Conservation (phyloP, 2,888 invertebrate species). For the Ectemnius lituratus region DNA sequence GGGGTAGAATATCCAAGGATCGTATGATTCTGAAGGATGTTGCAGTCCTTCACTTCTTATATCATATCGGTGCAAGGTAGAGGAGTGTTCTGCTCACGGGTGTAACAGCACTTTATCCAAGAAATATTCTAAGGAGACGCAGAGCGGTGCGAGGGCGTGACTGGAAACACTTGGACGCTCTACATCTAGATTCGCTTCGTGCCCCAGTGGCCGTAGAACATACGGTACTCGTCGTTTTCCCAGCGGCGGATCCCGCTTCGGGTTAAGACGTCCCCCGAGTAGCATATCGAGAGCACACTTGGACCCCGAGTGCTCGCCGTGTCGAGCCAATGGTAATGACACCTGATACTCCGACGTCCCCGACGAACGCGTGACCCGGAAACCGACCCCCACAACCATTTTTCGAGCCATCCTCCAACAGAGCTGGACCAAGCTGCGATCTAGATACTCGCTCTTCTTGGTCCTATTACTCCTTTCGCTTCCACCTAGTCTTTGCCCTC, state of each 20-base stretch:
- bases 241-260: constrained; percentile 48
- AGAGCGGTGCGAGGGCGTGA: constrained; percentile 56
- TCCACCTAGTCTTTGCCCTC: constrained; percentile 12
- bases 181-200: constrained; percentile 55
- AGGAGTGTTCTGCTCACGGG: background rate
- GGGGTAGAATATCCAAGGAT: background rate
- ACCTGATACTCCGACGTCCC: constrained; percentile 70
- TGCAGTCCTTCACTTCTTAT: background rate
- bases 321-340: constrained; percentile 68
- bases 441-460: constrained; percentile 54
- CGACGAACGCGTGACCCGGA: constrained; percentile 73
- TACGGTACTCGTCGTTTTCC: constrained; percentile 60
- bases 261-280: constrained; percentile 49
- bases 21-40: background rate
- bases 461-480: constrained; percentile 26
- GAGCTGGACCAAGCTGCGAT: constrained; percentile 52
- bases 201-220: constrained; percentile 56
- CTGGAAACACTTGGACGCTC: constrained; percentile 56
- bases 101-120: constrained; percentile 32
- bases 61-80: background rate
- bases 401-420: constrained; percentile 58
- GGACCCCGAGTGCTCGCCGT: constrained; percentile 21
- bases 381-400: constrained; percentile 66
- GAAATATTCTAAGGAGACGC: constrained; percentile 38
- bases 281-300: constrained; percentile 39